A percentile compares a stretch with the other conserved stretches of the same genome.
Conservation (phyloP, 2,888 invertebrate species). For the Drymonia ruficornis region DNA sequence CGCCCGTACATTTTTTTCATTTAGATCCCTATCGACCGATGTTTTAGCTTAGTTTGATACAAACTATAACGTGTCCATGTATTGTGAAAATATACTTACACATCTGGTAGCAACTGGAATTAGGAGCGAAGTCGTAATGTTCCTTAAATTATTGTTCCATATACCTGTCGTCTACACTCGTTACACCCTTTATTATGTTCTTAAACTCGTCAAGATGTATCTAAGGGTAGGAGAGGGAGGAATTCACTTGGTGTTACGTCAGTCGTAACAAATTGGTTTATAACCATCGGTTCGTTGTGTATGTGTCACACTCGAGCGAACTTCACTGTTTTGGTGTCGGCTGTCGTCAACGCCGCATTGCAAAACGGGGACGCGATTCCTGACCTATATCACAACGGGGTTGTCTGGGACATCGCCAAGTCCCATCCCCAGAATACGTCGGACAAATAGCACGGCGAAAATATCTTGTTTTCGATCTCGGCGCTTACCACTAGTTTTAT, state of each 20-base stretch:
- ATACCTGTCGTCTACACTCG: neutral
- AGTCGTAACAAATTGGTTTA: conserved; percentile 54
- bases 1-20: conserved; percentile 18
- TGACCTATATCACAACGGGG: conserved; percentile 75
- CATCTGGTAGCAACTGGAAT: conserved; percentile 3
- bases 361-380: conserved; percentile 66
- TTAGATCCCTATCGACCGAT: conserved; percentile 18
- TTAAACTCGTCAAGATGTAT: conserved; percentile 19
- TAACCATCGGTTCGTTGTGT: conserved; percentile 38
- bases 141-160: neutral
- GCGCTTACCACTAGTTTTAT: conserved; percentile 15
- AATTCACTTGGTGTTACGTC: conserved; percentile 40
- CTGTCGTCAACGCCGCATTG: conserved; percentile 46
- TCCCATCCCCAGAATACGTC: conserved; percentile 46
- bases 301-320: conserved; percentile 46
- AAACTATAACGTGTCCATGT: too few relatives aligned
- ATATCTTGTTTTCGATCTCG: conserved; percentile 30
- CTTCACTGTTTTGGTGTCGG: conserved; percentile 30
- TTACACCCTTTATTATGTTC: conserved; percentile 8
- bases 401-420: conserved; percentile 73
- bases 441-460: conserved; percentile 39
- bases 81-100: too few relatives aligned
- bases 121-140: neutral
- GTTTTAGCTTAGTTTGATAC: neutral
- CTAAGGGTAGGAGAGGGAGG: conserved; percentile 18